phyloP scores from a whole-genome alignment of 2,888 invertebrate genomes.

The Dynastes maya region DNA sequence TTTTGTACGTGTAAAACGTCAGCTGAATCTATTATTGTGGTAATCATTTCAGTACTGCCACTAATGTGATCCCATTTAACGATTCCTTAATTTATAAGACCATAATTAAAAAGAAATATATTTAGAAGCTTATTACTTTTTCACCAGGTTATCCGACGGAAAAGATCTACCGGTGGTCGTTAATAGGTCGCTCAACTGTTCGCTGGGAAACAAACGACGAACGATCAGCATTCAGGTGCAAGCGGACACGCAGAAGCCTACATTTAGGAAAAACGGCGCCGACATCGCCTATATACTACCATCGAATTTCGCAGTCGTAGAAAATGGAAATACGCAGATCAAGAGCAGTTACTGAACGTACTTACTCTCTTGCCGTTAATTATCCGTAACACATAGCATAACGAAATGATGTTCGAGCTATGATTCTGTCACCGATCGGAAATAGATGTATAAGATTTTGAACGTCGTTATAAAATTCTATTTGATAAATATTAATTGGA shows the following conservation, averaged over 20 bases:
- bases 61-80: no score
- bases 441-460: no score
- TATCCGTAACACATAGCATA: background rate
- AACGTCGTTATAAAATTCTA: no score
- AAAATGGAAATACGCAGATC: conserved; percentile 68
- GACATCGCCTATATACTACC: conserved; percentile 73
- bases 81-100: no score
- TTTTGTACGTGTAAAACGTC: no score
- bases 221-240: conserved; percentile 76
- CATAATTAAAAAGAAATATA: background rate
- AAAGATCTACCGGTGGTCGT: conserved; percentile 82
- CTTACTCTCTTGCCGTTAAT: no score
- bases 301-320: conserved; percentile 71
- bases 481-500: background rate
- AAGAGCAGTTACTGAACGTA: conserved; percentile 53
- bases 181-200: conserved; percentile 84
- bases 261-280: conserved; percentile 73
- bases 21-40: no score
- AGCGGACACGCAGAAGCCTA: conserved; percentile 71
- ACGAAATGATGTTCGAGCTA: no score
- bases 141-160: conserved; percentile 24
- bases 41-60: no score
- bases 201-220: conserved; percentile 86
- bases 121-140: background rate
- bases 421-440: no score